Base-by-base conservation (phyloP, 2,113 vertebrate species). In the Chlamydotis undulata region DNA sequence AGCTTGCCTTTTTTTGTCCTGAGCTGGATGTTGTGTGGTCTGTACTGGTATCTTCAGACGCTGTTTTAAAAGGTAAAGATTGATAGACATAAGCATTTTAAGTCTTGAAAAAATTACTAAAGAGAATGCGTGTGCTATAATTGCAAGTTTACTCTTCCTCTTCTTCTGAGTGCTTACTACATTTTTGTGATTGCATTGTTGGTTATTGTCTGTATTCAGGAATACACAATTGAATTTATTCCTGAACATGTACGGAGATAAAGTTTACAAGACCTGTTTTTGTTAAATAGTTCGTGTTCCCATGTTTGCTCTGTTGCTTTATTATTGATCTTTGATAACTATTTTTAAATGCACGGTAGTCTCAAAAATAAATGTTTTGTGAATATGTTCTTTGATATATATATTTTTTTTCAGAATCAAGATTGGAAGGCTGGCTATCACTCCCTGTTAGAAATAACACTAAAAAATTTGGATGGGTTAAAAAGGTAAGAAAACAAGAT, bases 381-480 rank as follows among this genome's bases (percentile, higher is more conserved):
- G 65, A 75, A 35, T 43, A 33, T 80, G 12, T 92, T 29, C 28
- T 90, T 53, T 83, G 77, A 80, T 84, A 18, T 35, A 2, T 22
- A 19, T 31, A 43, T n/a, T 95, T 33, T 56, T 76, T 93, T 95
- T 67, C 87, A 99, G 99, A 99, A 97, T 99, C 97, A 19, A 98
- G 99, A 93, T 95, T 99, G 56, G 99, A 99, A 97, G 99, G 99
- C 21, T 99, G 99, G 99, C 97, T 99, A n/a, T 99, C 99, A 3
- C 97, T 99, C 73, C 99, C 99, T 33, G 98, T 99, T n/a, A 98
- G 99, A 92, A 99, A 99, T 96, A 99, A 99, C 97, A 99, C 99
- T 71, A 99, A 99, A 97, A 99, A 99, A 94, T 99, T 99, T 95
- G 99, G 99, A 81, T 99, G 99, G 99, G 98, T 98, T 96, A 99